These are phyloP conservation scores for Smithornis capensis DNA, from an alignment of 2,113 vertebrate genomes.

Conservation along the genomic window DNA sequence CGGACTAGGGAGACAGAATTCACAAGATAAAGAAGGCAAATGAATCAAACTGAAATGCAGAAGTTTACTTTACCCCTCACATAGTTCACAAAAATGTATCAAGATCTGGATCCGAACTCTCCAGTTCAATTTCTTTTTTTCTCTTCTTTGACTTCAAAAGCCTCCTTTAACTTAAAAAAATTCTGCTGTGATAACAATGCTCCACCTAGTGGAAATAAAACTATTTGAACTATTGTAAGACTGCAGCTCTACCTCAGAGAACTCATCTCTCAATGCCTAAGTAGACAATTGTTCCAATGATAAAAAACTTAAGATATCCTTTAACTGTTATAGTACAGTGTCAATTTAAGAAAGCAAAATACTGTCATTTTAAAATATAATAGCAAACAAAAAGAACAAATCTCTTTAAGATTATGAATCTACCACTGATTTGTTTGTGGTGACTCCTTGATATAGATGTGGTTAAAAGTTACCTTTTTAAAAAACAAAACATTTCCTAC, in stretches of 20 bases:
- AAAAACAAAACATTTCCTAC: not conserved
- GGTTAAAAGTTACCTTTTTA: not conserved
- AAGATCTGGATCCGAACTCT: not conserved
- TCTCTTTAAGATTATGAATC: not conserved
- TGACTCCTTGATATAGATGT: not conserved
- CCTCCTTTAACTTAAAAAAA: not conserved
- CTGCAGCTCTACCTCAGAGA: not conserved
- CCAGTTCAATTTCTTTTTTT: not conserved
- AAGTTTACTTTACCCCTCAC: not conserved
- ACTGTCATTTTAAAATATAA: not conserved
- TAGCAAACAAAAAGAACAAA: not conserved
- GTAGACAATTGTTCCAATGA: not conserved
- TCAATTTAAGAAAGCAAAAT: not conserved
- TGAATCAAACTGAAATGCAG: not conserved
- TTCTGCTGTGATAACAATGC: conserved; percentile 29
- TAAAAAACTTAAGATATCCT: not conserved
- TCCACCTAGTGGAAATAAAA: conserved; percentile 59
- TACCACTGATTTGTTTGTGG: not conserved
- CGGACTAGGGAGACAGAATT: not conserved
- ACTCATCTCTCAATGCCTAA: not conserved
- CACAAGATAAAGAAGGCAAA: not conserved
- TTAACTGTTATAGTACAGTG: not conserved
- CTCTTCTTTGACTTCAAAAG: not conserved
- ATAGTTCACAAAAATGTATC: not conserved
- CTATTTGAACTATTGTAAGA: rapidly evolving